Evolutionary conservation across 1,140 invertebrate genomes (phyloP), one percentile per base, ranked within the genome.

Genomic region (Mya arenaria): DNA sequence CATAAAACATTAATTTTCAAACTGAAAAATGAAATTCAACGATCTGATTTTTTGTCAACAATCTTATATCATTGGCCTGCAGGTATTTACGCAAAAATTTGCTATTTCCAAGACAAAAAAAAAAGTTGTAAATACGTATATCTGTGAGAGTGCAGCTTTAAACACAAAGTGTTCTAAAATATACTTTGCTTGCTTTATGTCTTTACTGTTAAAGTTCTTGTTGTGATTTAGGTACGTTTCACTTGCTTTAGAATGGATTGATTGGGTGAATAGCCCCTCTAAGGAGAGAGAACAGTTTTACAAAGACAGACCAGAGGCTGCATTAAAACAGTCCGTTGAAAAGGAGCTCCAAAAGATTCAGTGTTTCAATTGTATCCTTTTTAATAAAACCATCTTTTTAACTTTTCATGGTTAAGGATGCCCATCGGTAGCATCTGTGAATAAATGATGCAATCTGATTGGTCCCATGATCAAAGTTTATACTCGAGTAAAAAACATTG

Each of bases 201-300:
- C 1, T n/a, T 19, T 65, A 19, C 30, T 37, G 13, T 23, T 17
- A 4, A 10, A 5, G 34, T 39, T 25, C 15, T 69, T 32, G 28
- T 34, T 32, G 48, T 32, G 74, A 75, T 83, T 30, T 68, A 90
- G 89, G 66, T 90, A 90, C 66, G 78, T 90, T 28, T 84, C 87
- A 65, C 77, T 84, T 36, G 89, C 90, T 15, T 77, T 55, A 48
- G 90, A 90, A 55, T 91, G 90, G 90, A 81, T 78, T 28, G 82
- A 73, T 0, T 91, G 90, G 90, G 89, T 89, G 0, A 89, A 87
- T 41, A 85, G 86, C 55, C 86, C 86, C 4, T 87, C 89, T 3
- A 55, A 73, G 25, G 84, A 91, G 41, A 80, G 90, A 30, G 69
- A 80, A 30, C 48, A 86, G 15, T 91, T 91, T 66, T 91, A 90